Base-by-base conservation (phyloP, 2,888 invertebrate genomes). In the Xestia c-nigrum region DNA sequence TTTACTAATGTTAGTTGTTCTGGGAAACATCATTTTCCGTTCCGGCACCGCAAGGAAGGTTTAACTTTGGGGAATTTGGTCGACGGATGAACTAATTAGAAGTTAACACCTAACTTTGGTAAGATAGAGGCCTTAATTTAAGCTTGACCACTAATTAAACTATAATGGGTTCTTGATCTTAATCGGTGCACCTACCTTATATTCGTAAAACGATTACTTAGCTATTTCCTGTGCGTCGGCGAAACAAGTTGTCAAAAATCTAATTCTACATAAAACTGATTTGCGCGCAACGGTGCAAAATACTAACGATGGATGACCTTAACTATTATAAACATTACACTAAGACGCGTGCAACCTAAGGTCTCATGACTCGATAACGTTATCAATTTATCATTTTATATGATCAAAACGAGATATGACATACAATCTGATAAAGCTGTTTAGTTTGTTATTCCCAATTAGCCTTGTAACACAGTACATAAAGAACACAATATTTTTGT, bases 341-440 rank as follows among this genome's bases (percentile, higher is more conserved):
- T 38, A 43, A 31, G 2, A 46, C 70, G 38, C 38, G 46, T 47
- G 7, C 19, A 57, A 40, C 31, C 59, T 38, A 47, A 31, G 31
- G 77, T 64, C 46, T 19, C 40, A 77, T n/a, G 14, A 40, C 52
- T 38, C 63, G 70, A 63, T 77, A 71, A 55, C 9, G 63, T 47
- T 78, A 70, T 61, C 61, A 63, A 43, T 52, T 19, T 72, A 72
- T 46, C 46, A 43, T 2, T 52, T 3, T 57, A 40, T 16, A 21
- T n/a, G 14, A 78, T 78, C 55, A 21, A 43, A 78, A 43, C n/a
- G 16, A 78, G 78, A 71, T 71, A 77, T 19, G 31, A 64, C n/a
- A 71, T 31, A 46, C 19, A 78, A 57, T 64, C 61, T 52, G 38
- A 77, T 77, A 46, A 63, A 63, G 46, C 16, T 77, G 7, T 59